Evolutionary conservation across 64 coral and sea anemone species (phyloP).

Genomic region (Dendrophyllia cribrosa): DNA sequence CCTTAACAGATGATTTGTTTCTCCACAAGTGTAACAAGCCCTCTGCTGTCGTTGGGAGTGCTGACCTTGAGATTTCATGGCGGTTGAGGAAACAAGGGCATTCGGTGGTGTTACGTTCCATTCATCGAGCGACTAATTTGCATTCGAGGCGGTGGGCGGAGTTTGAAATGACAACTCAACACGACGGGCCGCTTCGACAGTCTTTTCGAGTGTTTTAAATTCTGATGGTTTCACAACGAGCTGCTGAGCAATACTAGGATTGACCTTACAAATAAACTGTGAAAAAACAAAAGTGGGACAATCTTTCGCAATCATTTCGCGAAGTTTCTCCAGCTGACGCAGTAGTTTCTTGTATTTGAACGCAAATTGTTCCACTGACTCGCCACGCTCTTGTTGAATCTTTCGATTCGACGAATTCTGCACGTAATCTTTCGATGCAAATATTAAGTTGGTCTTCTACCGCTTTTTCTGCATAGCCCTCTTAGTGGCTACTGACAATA

Average conservation of each 20-base stretch:
- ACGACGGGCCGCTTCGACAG: not conserved
- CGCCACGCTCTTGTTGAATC: not conserved
- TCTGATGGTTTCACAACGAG: not conserved
- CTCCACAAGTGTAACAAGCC: not conserved
- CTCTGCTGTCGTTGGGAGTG: not conserved
- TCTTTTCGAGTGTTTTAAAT: not conserved
- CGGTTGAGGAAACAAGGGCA: not conserved
- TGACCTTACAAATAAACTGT: not conserved
- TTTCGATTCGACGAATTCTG: not conserved
- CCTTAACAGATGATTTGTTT: not conserved
- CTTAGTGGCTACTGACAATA: not conserved
- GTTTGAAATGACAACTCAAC: not conserved
- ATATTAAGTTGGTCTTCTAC: not conserved
- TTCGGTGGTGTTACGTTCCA: not conserved
- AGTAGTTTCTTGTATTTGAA: slow-evolving; percentile 5
- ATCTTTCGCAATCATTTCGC: slow-evolving; percentile 10
- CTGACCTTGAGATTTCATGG: not conserved
- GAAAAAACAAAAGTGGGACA: not conserved
- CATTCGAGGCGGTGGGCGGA: not conserved
- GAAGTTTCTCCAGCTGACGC: not conserved
- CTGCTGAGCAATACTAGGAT: not conserved
- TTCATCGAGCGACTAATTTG: not conserved
- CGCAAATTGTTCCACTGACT: not conserved
- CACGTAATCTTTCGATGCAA: not conserved
- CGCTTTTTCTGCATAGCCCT: not conserved